Base-by-base conservation (phyloP, 2,797 vertebrate genomes). In the Onychomys torridus region DNA sequence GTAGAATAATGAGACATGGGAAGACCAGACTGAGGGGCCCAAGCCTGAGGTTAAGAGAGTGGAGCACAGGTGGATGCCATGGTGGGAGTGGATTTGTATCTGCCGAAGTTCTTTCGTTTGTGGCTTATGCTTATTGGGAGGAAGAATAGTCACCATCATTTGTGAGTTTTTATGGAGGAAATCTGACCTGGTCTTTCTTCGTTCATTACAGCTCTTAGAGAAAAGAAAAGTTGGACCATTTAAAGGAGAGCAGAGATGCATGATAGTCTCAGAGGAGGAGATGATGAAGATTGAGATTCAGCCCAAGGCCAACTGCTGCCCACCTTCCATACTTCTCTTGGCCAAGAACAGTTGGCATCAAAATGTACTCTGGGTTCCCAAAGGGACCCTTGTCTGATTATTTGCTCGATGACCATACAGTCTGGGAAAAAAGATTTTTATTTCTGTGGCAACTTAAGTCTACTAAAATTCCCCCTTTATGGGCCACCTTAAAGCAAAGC, bases 391-490 rank as follows among this genome's bases (percentile, higher is more conserved):
- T 90, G 61, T 43, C 61, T 71, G 29, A 76, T 59, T 59, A 49
- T 37, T 81, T 63, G 8, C 32, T 89, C 57, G 29, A 73, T 63
- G 90, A 43, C 63, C 21, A 59, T 73, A 5, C 14, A 40, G 75
- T 78, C 75, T 91, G 27, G 32, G 29, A 46, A 40, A 21, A 90
- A 49, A 21, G 69, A 5, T 19, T 65, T 55, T 82, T 85, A 63
- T 96, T 95, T 94, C 59, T 93, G 19, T 52, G 83, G 78, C 67
- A 82, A 49, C 29, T 86, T 78, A 34, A 76, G 73, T 94, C 83
- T 76, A 94, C 49, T 71, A 59, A 96, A 73, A 83, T 79, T 78
- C 95, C 43, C 49, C 57, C 34, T 87, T 90, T 76, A 3, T 86
- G 49, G 57, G 43, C 90, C 34, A 71, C 59, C 81, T 92, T 82